These are phyloP conservation scores for Calyptomena viridis DNA, from an alignment of 2,113 vertebrate species.

Conservation along the genomic window DNA sequence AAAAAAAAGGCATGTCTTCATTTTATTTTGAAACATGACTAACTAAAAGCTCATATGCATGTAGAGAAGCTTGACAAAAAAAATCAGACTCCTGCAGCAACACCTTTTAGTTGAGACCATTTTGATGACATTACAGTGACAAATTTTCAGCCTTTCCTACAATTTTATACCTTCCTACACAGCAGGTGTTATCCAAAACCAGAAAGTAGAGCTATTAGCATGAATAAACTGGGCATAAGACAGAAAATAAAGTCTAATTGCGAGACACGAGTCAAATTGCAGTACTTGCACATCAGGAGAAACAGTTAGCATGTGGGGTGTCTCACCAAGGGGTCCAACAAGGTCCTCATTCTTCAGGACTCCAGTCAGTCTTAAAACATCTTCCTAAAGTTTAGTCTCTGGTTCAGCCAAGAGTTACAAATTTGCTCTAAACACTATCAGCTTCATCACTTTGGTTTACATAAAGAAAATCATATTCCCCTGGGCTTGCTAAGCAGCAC, in stretches of 20 bases:
- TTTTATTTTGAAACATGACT: conserved; percentile 15
- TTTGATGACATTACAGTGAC: not conserved
- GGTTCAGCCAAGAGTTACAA: not conserved
- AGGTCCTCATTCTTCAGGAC: not conserved
- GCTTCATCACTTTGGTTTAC: not conserved
- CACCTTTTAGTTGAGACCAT: not conserved
- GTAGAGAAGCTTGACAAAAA: not conserved
- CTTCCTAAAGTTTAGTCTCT: not conserved
- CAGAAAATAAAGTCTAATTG: conserved; percentile 34
- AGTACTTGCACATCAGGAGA: not conserved
- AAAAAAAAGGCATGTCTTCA: not conserved
- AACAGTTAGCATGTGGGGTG: not conserved
- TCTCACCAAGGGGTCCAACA: not conserved
- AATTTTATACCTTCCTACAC: conserved; percentile 29
- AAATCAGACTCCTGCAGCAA: conserved; percentile 5
- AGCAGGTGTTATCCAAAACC: conserved; percentile 11
- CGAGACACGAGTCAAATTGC: not conserved
- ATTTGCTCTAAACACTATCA: not conserved
- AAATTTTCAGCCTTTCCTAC: conserved; percentile 2
- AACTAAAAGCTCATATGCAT: not conserved
- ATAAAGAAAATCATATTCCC: not conserved
- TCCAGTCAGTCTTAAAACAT: not conserved
- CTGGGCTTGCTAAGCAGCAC: not conserved
- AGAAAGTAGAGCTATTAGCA: conserved; percentile 5
- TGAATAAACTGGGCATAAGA: not conserved